These are phyloP conservation scores for Sepiola atlantica DNA, from an alignment of 2,888 invertebrate species.

Conservation along the genomic window DNA sequence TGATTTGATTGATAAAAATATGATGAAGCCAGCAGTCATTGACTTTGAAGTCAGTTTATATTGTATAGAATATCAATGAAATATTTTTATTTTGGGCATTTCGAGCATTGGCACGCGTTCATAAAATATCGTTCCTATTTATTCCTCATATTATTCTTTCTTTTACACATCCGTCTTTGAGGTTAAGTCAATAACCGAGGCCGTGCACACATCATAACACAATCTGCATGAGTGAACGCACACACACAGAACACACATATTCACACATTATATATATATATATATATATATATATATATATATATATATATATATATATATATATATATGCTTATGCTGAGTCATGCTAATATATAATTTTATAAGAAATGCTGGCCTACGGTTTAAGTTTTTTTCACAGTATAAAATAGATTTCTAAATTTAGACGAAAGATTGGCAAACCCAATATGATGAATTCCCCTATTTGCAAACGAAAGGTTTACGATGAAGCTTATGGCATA, in stretches of 20 bases:
- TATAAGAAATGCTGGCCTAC: too few species aligned
- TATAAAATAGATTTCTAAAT: too few species aligned
- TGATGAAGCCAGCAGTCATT: neutral
- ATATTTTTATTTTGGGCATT: neutral
- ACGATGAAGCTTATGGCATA: too few species aligned
- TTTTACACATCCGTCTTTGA: neutral
- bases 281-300: neutral
- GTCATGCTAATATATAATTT: too few species aligned
- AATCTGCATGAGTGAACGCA: too few species aligned
- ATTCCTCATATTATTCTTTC: neutral
- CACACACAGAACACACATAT: too few species aligned
- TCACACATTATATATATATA: neutral
- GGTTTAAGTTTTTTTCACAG: too few species aligned
- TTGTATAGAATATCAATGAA: neutral
- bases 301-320: neutral
- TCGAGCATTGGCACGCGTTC: neutral
- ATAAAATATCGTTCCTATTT: neutral
- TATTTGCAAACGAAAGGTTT: too few species aligned
- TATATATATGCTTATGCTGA: too few species aligned
- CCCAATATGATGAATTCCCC: too few species aligned
- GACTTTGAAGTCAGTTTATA: neutral
- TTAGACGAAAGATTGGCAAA: too few species aligned
- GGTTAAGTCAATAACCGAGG: neutral
- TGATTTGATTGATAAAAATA: neutral
- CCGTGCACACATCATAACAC: too few species aligned